Evolutionary conservation across 1,140 invertebrate species (phyloP).

Genomic region (Hycleus cichorii): DNA sequence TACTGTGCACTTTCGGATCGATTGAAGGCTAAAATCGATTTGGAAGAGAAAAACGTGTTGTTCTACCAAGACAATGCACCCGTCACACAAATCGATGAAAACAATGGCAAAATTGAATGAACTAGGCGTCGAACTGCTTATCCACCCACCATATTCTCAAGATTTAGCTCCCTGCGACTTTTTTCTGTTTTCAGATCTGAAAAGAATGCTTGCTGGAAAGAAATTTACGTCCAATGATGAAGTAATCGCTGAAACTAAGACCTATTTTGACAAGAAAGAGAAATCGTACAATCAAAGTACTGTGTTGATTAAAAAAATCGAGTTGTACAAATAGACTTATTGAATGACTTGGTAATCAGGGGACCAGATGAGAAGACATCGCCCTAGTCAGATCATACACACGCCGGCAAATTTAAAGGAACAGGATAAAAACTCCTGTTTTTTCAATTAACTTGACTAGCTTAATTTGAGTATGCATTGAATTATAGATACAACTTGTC

Average conservation of each 20-base stretch:
- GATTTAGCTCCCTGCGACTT: neutral
- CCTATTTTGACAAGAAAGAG: constrained; percentile 14
- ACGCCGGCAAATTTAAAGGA: no score
- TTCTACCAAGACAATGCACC: constrained; percentile 33
- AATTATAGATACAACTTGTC: no score
- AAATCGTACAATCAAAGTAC: no score
- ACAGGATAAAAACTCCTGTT: no score
- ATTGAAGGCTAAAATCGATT: constrained; percentile 21
- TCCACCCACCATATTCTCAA: neutral
- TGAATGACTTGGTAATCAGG: no score
- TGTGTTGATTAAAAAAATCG: no score
- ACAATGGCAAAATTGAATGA: neutral
- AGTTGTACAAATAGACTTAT: no score
- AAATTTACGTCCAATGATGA: constrained; percentile 1
- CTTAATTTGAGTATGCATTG: no score
- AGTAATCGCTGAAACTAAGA: neutral
- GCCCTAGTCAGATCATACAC: no score
- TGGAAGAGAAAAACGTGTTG: constrained; percentile 23
- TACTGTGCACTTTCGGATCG: constrained; percentile 19
- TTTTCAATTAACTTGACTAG: no score
- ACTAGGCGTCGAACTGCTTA: neutral
- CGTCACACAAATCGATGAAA: constrained; percentile 10
- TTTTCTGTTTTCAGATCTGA: neutral
- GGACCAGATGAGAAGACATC: no score
- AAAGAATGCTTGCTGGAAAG: constrained; percentile 17